These are phyloP conservation scores for Karalla daura DNA, from an alignment of 2,797 vertebrate species.

Conservation along the genomic window DNA sequence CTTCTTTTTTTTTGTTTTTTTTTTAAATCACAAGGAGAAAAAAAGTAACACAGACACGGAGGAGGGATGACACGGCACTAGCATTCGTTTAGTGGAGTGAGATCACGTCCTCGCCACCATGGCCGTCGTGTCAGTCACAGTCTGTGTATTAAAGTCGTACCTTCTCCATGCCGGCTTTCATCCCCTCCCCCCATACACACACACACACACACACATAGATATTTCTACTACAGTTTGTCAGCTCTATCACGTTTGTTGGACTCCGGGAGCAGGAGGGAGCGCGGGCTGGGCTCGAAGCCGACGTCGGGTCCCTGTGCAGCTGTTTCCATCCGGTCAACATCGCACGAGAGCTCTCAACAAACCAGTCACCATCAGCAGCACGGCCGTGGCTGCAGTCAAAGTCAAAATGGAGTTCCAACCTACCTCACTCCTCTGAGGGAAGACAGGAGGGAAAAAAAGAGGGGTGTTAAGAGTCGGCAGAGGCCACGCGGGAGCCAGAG, in stretches of 20 bases:
- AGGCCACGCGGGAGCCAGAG: not conserved
- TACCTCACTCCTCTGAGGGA: constrained; percentile 81
- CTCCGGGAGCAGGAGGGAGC: constrained; percentile 57
- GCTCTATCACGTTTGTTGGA: constrained; percentile 38
- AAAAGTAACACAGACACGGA: constrained; percentile 58
- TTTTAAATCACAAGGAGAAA: constrained; percentile 49
- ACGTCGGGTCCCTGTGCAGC: constrained; percentile 57
- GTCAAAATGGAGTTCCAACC: constrained; percentile 83
- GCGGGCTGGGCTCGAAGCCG: constrained; percentile 63
- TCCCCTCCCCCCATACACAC: too few species aligned
- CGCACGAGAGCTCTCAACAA: constrained; percentile 78
- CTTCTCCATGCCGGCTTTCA: constrained; percentile 41
- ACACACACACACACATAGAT: constrained; percentile 11
- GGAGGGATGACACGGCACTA: constrained; percentile 54
- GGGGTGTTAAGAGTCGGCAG: constrained; percentile 26
- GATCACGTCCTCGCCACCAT: constrained; percentile 33
- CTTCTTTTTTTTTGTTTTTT: constrained; percentile 50
- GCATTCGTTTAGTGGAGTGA: constrained; percentile 57
- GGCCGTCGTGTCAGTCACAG: constrained; percentile 28
- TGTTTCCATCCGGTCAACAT: constrained; percentile 72
- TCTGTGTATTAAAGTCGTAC: constrained; percentile 40
- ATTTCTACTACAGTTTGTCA: constrained; percentile 36
- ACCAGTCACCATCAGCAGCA: constrained; percentile 77
- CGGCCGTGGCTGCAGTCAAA: constrained; percentile 80
- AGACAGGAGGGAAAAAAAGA: constrained; percentile 56